phyloP scores from a whole-genome alignment of 2,888 invertebrate genomes.

The Synanthedon vespiformis region DNA sequence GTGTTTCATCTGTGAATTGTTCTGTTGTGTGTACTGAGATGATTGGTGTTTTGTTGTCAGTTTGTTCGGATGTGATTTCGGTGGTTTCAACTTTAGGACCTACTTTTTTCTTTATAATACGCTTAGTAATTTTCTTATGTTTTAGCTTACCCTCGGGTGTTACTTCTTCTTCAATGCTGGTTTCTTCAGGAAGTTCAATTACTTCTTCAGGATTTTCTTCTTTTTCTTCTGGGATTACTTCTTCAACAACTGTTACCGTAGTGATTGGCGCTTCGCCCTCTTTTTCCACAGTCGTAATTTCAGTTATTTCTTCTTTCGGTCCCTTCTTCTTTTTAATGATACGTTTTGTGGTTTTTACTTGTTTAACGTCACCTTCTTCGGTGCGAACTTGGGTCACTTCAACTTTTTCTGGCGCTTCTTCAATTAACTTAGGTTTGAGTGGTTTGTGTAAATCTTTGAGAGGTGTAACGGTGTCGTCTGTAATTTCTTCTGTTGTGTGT shows the following conservation, averaged over 20 bases:
- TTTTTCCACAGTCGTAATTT: constrained; percentile 34
- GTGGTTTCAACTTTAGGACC: constrained; percentile 33
- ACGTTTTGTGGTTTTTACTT: constrained; percentile 7
- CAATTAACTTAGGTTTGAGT: constrained; percentile 6
- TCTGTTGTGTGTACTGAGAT: constrained; percentile 9
- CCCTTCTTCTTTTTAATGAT: constrained; percentile 7
- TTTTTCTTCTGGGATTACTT: constrained; percentile 31
- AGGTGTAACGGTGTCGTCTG: constrained; percentile 15
- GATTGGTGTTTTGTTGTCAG: constrained; percentile 18
- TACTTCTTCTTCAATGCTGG: constrained; percentile 10
- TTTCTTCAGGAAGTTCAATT: constrained; percentile 29
- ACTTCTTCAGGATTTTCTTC: constrained; percentile 7
- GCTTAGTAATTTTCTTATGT: constrained; percentile 13
- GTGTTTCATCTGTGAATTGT: constrained; percentile 2
- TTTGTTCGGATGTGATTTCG: constrained; percentile 27
- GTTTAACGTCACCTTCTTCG: constrained; percentile 10
- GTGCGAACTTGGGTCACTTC: constrained; percentile 6
- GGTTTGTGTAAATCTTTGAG: constrained; percentile 19
- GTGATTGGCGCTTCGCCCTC: constrained; percentile 24
- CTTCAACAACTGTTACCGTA: constrained; percentile 26
- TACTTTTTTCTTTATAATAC: constrained; percentile 25
- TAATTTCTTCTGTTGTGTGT: constrained; percentile 6
- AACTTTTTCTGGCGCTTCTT: constrained; percentile 13
- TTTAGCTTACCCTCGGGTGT: constrained; percentile 19
- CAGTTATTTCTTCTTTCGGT: constrained; percentile 22